These are phyloP conservation scores for Notothenia coriiceps DNA, from an alignment of 2,113 vertebrate species.

Conservation along the genomic window DNA sequence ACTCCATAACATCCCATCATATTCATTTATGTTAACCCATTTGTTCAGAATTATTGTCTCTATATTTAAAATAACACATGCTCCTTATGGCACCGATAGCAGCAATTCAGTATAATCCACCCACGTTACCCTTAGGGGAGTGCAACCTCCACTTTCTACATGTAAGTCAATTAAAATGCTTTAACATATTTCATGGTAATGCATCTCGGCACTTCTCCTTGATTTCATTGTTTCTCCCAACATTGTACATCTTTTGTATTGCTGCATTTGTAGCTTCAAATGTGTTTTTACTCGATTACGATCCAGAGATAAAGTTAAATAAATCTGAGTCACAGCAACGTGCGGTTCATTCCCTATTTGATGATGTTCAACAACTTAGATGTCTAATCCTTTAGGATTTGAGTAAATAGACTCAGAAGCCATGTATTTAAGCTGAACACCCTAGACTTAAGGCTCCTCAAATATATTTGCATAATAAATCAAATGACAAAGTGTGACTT, in stretches of 20 bases:
- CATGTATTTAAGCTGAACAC: background rate
- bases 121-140: slow-evolving; percentile 30
- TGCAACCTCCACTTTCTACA: slow-evolving; percentile 46
- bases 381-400: background rate
- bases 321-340: background rate
- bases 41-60: slow-evolving; percentile 14
- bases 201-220: slow-evolving; percentile 9
- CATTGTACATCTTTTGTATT: background rate
- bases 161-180: slow-evolving; percentile 58
- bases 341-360: background rate
- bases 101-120: slow-evolving; percentile 41
- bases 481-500: too few relatives aligned
- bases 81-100: slow-evolving; percentile 20
- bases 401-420: background rate
- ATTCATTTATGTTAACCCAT: background rate
- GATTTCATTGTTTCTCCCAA: background rate
- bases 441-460: background rate
- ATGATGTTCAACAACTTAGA: background rate
- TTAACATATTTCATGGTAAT: slow-evolving; percentile 5
- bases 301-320: background rate
- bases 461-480: too few relatives aligned
- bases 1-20: slow-evolving; percentile 1
- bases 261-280: background rate
- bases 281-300: slow-evolving; percentile 9
- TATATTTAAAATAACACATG: slow-evolving; percentile 17